Evolutionary conservation across 2,113 vertebrate species (phyloP), one percentile per base, ranked within the genome.

Genomic region (Aphyosemion australe): DNA sequence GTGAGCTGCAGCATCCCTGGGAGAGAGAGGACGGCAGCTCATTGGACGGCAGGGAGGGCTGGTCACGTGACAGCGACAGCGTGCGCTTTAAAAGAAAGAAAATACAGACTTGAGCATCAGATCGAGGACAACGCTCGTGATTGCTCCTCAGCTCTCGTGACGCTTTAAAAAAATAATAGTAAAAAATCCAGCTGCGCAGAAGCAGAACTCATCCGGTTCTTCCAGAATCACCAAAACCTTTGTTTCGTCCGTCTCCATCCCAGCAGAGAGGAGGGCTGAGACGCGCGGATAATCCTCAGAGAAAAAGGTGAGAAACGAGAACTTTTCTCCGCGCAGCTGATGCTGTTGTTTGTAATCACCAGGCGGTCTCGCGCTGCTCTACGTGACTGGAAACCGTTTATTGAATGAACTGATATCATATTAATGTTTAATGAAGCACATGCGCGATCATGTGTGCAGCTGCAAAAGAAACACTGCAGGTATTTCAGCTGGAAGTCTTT

Each of bases 61-160:
- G 67, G 73, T 84, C 86, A 90, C 86, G 5, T 88, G 86, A 86
- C 85, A 20, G 19, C 66, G 78, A 61, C 79, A 79, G 78, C 76
- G 76, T 69, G 76, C 63, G 60, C 64, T 80, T 84, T 79, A 77
- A 82, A 75, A 78, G 69, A 74, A 63, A 74, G 55, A 61, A 53
- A 75, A 76, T 39, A 72, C 63, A 41, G 68, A 64, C 18, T 64
- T 31, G 78, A 72, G 67, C 75, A 6, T 80, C 75, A 81, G 79
- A 50, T 49, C 69, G 12, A 65, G 31, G 48, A 15, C 53, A 62
- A 19, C 9, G 8, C 56, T 8, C 11, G 26, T 19, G 72, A 16
- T 32, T 8, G 41, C 65, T 26, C 64, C 3, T 46, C 48, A 16
- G 54, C 57, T 45, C 60, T 55, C 34, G 6, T 7, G 4, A 4